phyloP scores from a whole-genome alignment of 1,140 invertebrate species.

The Temnothorax longispinosus region DNA sequence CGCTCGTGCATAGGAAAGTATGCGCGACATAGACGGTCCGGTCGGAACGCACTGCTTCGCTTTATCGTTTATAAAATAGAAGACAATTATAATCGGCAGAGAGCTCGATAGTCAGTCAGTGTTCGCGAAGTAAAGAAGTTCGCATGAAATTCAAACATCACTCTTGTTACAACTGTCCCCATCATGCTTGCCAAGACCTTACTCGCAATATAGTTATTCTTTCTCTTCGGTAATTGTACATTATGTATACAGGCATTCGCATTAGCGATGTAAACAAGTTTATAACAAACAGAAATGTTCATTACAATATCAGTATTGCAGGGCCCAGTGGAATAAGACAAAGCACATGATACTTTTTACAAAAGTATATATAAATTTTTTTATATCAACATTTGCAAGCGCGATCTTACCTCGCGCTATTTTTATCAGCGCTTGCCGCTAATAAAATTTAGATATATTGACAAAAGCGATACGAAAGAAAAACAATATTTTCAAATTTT shows the following conservation, averaged over 20 bases:
- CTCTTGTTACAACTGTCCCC: conserved; percentile 51
- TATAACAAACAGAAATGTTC: conserved; percentile 45
- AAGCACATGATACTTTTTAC: not conserved
- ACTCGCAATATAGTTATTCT: conserved; percentile 61
- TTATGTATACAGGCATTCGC: conserved; percentile 64
- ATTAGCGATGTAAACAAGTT: conserved; percentile 45
- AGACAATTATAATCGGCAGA: conserved; percentile 71
- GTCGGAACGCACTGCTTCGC: conserved; percentile 66
- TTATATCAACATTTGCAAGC: not conserved
- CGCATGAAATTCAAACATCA: conserved; percentile 52
- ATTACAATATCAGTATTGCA: conserved; percentile 2
- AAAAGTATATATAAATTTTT: not conserved
- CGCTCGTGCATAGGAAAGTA: conserved; percentile 32
- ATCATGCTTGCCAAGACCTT: conserved; percentile 26
- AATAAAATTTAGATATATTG: not conserved
- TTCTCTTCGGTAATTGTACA: conserved; percentile 60
- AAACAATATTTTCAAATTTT: conserved; percentile 9
- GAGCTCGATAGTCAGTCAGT: conserved; percentile 71
- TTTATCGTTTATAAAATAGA: conserved; percentile 72
- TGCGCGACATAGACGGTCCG: conserved; percentile 39
- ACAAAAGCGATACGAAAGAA: not conserved
- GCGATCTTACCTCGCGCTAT: not conserved
- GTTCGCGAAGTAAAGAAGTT: conserved; percentile 55
- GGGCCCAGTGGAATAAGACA: conserved; percentile 20
- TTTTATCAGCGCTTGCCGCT: not conserved